Percentiles rank a stretch among this genome's conserved stretches.
Evolutionary conservation across 2,797 vertebrate species (phyloP).

Genomic region (Hypotaenidia okinawae): DNA sequence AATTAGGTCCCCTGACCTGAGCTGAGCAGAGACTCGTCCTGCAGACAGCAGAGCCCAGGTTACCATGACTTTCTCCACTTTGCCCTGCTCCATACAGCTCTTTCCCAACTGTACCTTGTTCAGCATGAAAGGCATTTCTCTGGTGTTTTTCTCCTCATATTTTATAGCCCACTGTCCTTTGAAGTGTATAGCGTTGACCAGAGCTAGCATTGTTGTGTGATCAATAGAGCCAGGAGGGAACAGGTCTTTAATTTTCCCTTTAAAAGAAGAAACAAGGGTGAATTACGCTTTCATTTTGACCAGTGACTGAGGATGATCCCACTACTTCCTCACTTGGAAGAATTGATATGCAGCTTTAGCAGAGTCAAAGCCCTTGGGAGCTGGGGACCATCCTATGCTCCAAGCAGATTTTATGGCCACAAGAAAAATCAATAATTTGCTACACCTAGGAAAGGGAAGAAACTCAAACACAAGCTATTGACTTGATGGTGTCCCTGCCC

Average conservation of each 20-base stretch:
- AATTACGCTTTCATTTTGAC: not conserved
- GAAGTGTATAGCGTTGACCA: conserved; percentile 89
- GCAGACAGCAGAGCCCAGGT: not conserved
- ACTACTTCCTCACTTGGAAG: not conserved
- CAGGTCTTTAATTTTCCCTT: conserved; percentile 86
- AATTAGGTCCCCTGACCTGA: not conserved
- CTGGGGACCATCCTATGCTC: not conserved
- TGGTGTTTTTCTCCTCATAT: conserved; percentile 76
- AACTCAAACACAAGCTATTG: not conserved
- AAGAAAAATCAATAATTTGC: not conserved
- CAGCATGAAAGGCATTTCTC: conserved; percentile 83
- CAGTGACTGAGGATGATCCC: not conserved
- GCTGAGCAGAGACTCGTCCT: not conserved
- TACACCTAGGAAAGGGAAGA: not conserved
- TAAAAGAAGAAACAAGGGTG: not conserved
- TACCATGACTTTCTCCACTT: not conserved
- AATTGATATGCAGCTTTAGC: not conserved
- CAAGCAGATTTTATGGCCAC: not conserved
- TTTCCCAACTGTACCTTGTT: conserved; percentile 67
- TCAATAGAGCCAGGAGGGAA: conserved; percentile 78
- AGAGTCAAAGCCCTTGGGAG: not conserved
- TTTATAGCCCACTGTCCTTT: conserved; percentile 84
- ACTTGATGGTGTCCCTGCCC: not conserved
- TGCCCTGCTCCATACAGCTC: not conserved
- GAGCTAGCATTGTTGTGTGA: conserved; percentile 74